Percentiles rank a stretch among this genome's conserved stretches.
These are phyloP conservation scores for Macaria notata DNA, from an alignment of 2,888 invertebrate species.

Conservation along the genomic window DNA sequence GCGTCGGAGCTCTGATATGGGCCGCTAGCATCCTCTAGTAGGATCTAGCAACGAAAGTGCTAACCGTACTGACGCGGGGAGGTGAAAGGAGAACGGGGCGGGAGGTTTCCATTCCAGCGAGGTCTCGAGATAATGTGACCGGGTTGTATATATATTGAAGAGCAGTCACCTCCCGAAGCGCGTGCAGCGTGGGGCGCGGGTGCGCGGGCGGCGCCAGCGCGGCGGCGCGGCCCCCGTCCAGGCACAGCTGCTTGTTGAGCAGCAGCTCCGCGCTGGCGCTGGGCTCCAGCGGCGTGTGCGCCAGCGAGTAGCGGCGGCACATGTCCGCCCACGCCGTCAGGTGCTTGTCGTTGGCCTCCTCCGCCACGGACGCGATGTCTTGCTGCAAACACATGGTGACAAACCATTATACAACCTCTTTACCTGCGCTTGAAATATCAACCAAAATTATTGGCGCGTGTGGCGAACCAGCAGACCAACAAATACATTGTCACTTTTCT, in stretches of 20 bases:
- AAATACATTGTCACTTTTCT: too few relatives aligned
- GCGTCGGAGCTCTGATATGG: too few relatives aligned
- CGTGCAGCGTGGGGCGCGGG: too few relatives aligned
- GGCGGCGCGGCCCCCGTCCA: slow-evolving; percentile 87
- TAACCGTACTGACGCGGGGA: slow-evolving; percentile 65
- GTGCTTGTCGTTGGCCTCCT: slow-evolving; percentile 97
- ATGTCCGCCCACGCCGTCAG: slow-evolving; percentile 95
- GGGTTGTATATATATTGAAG: too few relatives aligned
- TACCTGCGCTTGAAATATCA: background rate
- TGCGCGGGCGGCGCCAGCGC: slow-evolving; percentile 77
- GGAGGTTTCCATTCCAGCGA: too few relatives aligned
- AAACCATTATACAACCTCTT: background rate
- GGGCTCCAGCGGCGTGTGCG: slow-evolving; percentile 94
- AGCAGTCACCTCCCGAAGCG: too few relatives aligned
- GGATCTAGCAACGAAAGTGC: too few relatives aligned
- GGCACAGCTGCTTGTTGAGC: slow-evolving; percentile 89
- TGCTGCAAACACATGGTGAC: slow-evolving; percentile 70
- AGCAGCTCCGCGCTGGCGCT: slow-evolving; percentile 92
- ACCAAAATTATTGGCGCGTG: background rate
- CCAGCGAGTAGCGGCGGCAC: slow-evolving; percentile 87
- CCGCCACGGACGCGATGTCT: slow-evolving; percentile 90
- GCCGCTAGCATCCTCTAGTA: too few relatives aligned
- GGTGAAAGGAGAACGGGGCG: slow-evolving; percentile 34
- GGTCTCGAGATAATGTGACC: too few relatives aligned
- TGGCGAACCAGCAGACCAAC: background rate